Evolutionary conservation across 2,797 vertebrate species (phyloP).

Genomic region (Arremon aurantiirostris): DNA sequence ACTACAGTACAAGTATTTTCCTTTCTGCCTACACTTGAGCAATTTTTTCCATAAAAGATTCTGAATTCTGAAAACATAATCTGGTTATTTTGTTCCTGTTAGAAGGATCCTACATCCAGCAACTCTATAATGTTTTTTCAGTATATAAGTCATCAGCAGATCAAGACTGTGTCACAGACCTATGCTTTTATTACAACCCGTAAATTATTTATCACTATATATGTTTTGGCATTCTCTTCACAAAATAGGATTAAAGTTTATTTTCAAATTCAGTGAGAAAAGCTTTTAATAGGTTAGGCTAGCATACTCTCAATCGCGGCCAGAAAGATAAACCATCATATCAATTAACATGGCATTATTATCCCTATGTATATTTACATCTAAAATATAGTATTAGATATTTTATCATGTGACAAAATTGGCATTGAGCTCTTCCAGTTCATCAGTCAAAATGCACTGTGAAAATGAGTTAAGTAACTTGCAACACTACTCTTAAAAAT

Average conservation of each 20-base stretch:
- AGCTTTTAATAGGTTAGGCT: neutral
- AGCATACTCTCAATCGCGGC: neutral
- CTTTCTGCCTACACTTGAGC: neutral
- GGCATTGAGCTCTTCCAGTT: neutral
- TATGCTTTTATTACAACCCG: neutral
- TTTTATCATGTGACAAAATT: neutral
- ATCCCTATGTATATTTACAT: neutral
- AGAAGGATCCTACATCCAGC: neutral
- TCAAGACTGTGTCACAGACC: neutral
- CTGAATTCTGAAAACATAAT: neutral
- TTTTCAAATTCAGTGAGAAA: neutral
- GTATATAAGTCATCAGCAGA: neutral
- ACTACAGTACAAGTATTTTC: neutral
- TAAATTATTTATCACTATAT: neutral
- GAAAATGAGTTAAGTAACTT: neutral
- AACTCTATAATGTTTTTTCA: neutral
- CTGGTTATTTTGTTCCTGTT: neutral
- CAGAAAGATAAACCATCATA: neutral
- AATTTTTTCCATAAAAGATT: neutral
- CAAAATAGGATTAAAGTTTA: neutral
- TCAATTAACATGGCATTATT: neutral
- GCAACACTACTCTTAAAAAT: neutral
- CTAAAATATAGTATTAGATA: neutral
- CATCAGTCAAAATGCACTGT: neutral
- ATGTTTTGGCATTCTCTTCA: neutral